Percentiles rank a stretch among this genome's conserved stretches.
These are phyloP conservation scores for Rhyacophila evoluta DNA, from an alignment of 2,888 invertebrate species.

Conservation along the genomic window DNA sequence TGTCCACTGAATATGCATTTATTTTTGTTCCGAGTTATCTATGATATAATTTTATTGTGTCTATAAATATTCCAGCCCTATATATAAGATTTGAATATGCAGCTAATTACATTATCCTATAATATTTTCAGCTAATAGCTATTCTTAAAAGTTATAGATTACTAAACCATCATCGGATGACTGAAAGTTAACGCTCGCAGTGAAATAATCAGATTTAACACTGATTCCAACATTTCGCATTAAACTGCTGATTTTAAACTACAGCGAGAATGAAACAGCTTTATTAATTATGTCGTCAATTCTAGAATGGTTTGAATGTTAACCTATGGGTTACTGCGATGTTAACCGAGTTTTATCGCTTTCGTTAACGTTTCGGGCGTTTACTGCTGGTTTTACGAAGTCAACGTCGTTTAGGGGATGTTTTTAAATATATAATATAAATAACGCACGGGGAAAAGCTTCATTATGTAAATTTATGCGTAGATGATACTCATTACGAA, in stretches of 20 bases:
- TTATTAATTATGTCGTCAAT: background rate
- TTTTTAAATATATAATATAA: slow-evolving; percentile 5
- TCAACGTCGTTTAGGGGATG: background rate
- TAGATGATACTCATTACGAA: too few species aligned
- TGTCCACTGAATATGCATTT: too few species aligned
- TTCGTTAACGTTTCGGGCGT: background rate
- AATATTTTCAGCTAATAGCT: background rate
- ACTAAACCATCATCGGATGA: background rate
- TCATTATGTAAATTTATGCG: too few species aligned
- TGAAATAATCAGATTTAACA: background rate
- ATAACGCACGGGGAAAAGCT: background rate
- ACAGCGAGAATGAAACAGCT: background rate
- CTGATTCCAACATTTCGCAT: background rate
- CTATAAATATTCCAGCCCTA: too few species aligned
- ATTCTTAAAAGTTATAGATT: background rate
- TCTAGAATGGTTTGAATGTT: background rate
- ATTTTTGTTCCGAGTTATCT: too few species aligned
- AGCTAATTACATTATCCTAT: too few species aligned
- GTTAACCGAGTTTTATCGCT: background rate
- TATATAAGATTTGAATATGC: too few species aligned
- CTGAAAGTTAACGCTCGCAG: background rate
- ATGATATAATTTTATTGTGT: too few species aligned
- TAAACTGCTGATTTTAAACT: background rate
- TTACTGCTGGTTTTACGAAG: background rate
- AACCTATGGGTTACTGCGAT: background rate